phyloP scores from a whole-genome alignment of 1,140 invertebrate genomes.

The Acromyrmex charruanus region DNA sequence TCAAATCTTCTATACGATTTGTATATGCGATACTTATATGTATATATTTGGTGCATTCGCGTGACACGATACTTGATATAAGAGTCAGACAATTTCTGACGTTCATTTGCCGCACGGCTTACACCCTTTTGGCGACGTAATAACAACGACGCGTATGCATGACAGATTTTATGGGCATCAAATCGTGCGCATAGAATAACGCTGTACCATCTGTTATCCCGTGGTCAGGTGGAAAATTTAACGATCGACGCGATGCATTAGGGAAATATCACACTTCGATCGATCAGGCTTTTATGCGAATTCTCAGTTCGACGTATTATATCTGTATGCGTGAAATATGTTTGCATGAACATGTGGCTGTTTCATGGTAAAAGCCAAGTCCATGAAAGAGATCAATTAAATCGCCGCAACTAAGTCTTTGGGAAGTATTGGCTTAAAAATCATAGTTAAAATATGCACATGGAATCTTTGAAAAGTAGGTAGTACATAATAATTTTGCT shows the following conservation, averaged over 20 bases:
- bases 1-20: neutral
- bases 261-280: conserved; percentile 50
- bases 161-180: conserved; percentile 70
- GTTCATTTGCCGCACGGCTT: conserved; percentile 33
- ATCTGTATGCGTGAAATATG: conserved; percentile 17
- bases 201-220: conserved; percentile 69
- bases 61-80: neutral
- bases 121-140: conserved; percentile 43
- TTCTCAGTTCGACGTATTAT: neutral
- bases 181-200: conserved; percentile 62
- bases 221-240: conserved; percentile 75
- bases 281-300: conserved; percentile 27
- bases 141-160: conserved; percentile 61
- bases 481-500: too few relatives aligned
- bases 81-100: conserved; percentile 26
- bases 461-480: neutral
- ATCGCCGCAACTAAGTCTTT: too few relatives aligned
- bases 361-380: neutral
- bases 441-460: neutral
- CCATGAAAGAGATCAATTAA: neutral
- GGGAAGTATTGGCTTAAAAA: neutral
- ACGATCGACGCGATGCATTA: conserved; percentile 65
- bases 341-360: neutral
- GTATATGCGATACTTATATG: too few relatives aligned
- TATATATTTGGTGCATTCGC: neutral